Conservation (phyloP, 1,140 invertebrate genomes). For the Thaumetopoea pityocampa region DNA sequence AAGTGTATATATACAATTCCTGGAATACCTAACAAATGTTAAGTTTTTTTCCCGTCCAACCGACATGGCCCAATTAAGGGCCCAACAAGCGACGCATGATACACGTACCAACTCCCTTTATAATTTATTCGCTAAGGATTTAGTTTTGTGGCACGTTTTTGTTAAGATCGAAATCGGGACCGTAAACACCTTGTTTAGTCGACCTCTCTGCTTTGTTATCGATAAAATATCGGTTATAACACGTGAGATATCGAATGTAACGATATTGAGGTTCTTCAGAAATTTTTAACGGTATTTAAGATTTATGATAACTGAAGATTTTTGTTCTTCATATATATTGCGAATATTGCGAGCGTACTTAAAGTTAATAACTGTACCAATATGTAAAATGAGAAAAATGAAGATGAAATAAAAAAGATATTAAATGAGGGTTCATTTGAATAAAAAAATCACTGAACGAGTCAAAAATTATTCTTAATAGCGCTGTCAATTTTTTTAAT, state of each 20-base stretch:
- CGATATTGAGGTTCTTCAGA: conserved; percentile 12
- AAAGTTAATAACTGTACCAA: too few relatives aligned
- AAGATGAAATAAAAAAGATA: too few relatives aligned
- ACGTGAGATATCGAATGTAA: conserved; percentile 24
- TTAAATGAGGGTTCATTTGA: too few relatives aligned
- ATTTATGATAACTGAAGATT: conserved; percentile 5
- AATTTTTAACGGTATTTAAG: conserved; percentile 4
- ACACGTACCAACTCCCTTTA: conserved; percentile 43
- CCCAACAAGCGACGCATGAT: conserved; percentile 8
- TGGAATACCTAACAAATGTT: conserved; percentile 72
- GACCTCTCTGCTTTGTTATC: conserved; percentile 47
- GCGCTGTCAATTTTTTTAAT: too few relatives aligned
- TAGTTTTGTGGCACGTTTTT: conserved; percentile 51
- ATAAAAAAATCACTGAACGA: too few relatives aligned
- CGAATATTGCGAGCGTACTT: too few relatives aligned
- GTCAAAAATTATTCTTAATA: too few relatives aligned
- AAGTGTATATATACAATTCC: conserved; percentile 70
- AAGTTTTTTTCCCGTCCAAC: conserved; percentile 58
- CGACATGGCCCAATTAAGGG: conserved; percentile 69
- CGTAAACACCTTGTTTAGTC: conserved; percentile 70
- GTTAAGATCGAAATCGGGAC: conserved; percentile 57
- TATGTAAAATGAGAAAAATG: too few relatives aligned
- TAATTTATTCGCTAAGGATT: conserved; percentile 70
- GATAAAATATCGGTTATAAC: conserved; percentile 26
- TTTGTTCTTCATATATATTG: too few relatives aligned